These are phyloP conservation scores for Denticeps clupeoides DNA, from an alignment of 2,797 vertebrate genomes.

Conservation along the genomic window DNA sequence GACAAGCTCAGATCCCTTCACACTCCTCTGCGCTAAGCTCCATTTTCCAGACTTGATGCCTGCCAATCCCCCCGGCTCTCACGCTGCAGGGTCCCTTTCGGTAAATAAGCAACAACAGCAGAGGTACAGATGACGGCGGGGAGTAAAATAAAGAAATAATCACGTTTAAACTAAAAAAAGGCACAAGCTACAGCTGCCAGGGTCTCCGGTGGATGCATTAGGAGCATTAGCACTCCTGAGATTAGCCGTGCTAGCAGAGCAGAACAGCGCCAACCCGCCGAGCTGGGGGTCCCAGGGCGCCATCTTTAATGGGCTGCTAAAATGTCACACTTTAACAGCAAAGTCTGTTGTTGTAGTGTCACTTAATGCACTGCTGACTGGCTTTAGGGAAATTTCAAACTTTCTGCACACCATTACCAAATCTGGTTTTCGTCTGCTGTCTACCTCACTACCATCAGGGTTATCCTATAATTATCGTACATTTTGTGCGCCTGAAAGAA, in stretches of 20 bases:
- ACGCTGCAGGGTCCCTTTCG: not conserved
- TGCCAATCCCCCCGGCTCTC: not conserved
- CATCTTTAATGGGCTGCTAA: not conserved
- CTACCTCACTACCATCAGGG: too few relatives aligned
- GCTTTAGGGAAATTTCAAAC: too few relatives aligned
- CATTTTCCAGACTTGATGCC: not conserved
- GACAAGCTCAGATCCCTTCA: not conserved
- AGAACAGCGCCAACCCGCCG: not conserved
- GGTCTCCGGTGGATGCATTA: not conserved
- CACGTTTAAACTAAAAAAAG: too few relatives aligned
- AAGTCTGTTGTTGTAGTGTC: not conserved
- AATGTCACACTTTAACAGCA: not conserved
- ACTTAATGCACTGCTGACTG: not conserved
- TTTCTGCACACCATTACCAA: too few relatives aligned
- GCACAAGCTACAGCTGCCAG: not conserved
- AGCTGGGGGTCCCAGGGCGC: too few relatives aligned
- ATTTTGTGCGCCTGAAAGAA: too few relatives aligned
- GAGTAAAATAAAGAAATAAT: too few relatives aligned
- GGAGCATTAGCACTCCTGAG: not conserved
- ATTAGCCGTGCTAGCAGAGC: not conserved
- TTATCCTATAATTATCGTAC: too few relatives aligned
- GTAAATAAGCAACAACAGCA: not conserved
- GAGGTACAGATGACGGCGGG: not conserved
- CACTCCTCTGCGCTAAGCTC: not conserved
- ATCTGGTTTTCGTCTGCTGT: too few relatives aligned